Base-by-base conservation (phyloP, 2,797 vertebrate species). In the Microchirus variegatus region DNA sequence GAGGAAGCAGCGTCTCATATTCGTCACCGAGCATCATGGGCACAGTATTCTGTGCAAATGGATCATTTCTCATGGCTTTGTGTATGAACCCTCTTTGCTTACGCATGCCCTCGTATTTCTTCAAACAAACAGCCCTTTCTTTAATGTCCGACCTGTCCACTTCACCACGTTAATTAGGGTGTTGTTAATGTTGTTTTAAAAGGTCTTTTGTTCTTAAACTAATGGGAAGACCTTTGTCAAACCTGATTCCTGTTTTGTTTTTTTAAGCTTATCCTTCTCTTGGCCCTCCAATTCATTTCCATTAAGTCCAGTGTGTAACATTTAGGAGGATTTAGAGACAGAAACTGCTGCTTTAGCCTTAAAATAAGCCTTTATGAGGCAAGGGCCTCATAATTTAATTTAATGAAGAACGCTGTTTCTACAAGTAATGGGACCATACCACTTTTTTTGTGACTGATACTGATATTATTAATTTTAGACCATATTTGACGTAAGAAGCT, bases 151-250 rank as follows among this genome's bases (percentile, higher is more conserved):
- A 48, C 53, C 43, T 69, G 63, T 41, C 52, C 55, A 36, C 59
- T 61, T 1, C 5, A 7, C 45, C 48, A 46, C 45, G 44, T 62
- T 63, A 84, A 86, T 80, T 74, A 77, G 48, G 22, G 46, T 57
- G 48, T 61, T 70, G 48, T 61, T 72, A 6, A 18, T 8, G n/a
- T 53, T 18, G 10, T 75, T 58, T 58, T 22, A 0, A 53, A 42
- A 61, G 15, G 17, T 10, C n/a, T 18, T 43, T 31, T 31, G 0
- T 31, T 63, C 67, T 62, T 55, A 62, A 44, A 80, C 76, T 67
- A 81, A 64, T 40, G 78, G 38, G 58, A 57, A 56, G 47, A 71
- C 38, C 71, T 83, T 78, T 36, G 9, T 63, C 36, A 48, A 46
- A 48, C 9, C 68, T 10, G 31, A 50, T 41, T 31, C 31, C 31